Base-by-base conservation (phyloP, 2,888 invertebrate species). In the Nymphalis urticae region DNA sequence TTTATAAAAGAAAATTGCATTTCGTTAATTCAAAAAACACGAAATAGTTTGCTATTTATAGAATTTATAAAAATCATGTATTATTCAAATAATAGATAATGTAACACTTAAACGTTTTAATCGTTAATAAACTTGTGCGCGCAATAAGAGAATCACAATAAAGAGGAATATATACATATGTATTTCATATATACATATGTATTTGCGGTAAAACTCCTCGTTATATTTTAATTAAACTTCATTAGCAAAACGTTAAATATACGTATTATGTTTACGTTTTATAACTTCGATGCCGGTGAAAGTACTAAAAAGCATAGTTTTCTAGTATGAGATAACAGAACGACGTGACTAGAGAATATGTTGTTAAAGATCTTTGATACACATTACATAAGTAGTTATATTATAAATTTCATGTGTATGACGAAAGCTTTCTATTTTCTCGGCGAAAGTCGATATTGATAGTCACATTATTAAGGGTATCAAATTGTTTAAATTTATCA, bases 371-470 rank as follows among this genome's bases (percentile, higher is more conserved):
- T 58, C 53, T 71, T 66, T 63, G 53, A 59, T 64, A 69, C 48
- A 65, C 58, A 71, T 68, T 70, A 62, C 70, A 64, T 71, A 68
- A 69, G 65, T 67, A 56, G 32, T 1, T 56, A 69, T 66, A 48
- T 61, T 61, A 24, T 51, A 54, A 65, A 62, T 72, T 71, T 70
- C 71, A 68, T 73, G 66, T 68, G 50, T 61, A 74, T 62, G 70
- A 65, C 66, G 71, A 64, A 64, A 68, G 70, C 73, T 71, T 74
- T 73, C 73, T 69, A 73, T 66, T 71, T 66, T 69, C 67, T 65
- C 53, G n/a, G 64, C 53, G 21, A 61, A 53, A 19, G 32, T 61
- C n/a, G 27, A 27, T 56, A 17, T n/a, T 32, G n/a, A 56, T 17
- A 32, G 17, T 56, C 17, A 56, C 54, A 8, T 7, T 32, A 51